Evolutionary conservation across 2,888 invertebrate genomes (phyloP).

Genomic region (Caenorhabditis becei): DNA sequence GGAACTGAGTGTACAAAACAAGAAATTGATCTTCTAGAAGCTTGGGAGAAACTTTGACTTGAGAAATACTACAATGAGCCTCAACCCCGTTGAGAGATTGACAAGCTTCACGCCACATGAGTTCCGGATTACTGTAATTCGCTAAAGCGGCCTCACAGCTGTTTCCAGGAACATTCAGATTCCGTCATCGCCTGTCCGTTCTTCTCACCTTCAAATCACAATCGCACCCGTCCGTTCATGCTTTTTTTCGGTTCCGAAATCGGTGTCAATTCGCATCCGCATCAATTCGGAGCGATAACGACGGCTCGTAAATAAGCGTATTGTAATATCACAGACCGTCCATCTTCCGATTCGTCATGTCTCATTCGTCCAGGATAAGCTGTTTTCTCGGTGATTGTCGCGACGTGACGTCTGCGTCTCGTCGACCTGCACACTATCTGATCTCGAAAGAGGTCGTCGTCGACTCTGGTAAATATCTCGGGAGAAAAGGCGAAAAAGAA

Average conservation of each 20-base stretch:
- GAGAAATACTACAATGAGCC: too few relatives aligned
- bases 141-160: too few relatives aligned
- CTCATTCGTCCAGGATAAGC: conserved; percentile 56
- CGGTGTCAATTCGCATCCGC: conserved; percentile 55
- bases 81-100: too few relatives aligned
- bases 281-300: conserved; percentile 50
- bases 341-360: conserved; percentile 37
- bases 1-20: too few relatives aligned
- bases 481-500: conserved; percentile 19
- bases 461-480: conserved; percentile 38
- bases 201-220: too few relatives aligned
- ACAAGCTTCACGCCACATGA: too few relatives aligned
- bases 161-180: too few relatives aligned
- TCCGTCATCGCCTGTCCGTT: conserved; percentile 10
- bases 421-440: conserved; percentile 15
- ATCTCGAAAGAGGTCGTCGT: conserved; percentile 37
- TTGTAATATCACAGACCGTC: conserved; percentile 24
- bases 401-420: conserved; percentile 16
- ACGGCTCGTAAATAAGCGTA: conserved; percentile 60
- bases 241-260: conserved; percentile 32
- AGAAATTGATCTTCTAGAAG: too few relatives aligned
- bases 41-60: too few relatives aligned
- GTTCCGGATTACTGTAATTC: too few relatives aligned
- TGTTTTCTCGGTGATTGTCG: conserved; percentile 52
- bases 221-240: background rate